A percentile compares a stretch with the other conserved stretches of the same genome.
These are phyloP conservation scores for Poeciliopsis prolifica DNA, from an alignment of 2,113 vertebrate genomes.

Conservation along the genomic window DNA sequence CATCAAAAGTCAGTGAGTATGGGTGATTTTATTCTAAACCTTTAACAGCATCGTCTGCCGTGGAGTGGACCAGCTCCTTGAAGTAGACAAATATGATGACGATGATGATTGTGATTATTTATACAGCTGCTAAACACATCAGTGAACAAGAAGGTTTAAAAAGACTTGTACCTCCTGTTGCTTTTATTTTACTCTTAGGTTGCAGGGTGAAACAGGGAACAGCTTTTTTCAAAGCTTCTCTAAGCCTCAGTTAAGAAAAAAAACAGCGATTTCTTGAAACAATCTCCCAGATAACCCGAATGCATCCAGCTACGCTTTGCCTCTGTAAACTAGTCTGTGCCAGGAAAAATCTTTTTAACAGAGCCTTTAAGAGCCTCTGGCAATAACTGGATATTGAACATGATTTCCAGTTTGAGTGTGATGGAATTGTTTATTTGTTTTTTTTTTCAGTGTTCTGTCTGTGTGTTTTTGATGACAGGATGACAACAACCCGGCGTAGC, in stretches of 20 bases:
- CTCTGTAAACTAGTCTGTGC: too few species aligned
- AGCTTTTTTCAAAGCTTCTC: too few species aligned
- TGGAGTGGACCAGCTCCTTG: neutral
- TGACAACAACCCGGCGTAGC: neutral
- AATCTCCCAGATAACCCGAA: neutral
- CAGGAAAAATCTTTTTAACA: neutral
- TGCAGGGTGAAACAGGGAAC: too few species aligned
- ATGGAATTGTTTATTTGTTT: neutral
- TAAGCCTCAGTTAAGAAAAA: too few species aligned
- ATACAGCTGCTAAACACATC: neutral
- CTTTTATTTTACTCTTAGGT: neutral
- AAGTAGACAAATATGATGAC: neutral
- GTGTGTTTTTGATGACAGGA: neutral
- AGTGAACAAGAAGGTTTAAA: neutral
- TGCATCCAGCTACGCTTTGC: too few species aligned
- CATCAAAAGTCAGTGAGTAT: neutral
- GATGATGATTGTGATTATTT: too few species aligned
- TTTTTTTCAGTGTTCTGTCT: neutral
- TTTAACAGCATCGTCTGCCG: neutral
- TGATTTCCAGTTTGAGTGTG: neutral
- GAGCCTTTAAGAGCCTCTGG: neutral
- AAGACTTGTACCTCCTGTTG: neutral
- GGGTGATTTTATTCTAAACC: conserved; percentile 11
- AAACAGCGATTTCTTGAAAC: too few species aligned
- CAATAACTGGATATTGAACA: neutral